Evolutionary conservation across 1,140 invertebrate genomes (phyloP).

Genomic region (Coenobita brevimanus): DNA sequence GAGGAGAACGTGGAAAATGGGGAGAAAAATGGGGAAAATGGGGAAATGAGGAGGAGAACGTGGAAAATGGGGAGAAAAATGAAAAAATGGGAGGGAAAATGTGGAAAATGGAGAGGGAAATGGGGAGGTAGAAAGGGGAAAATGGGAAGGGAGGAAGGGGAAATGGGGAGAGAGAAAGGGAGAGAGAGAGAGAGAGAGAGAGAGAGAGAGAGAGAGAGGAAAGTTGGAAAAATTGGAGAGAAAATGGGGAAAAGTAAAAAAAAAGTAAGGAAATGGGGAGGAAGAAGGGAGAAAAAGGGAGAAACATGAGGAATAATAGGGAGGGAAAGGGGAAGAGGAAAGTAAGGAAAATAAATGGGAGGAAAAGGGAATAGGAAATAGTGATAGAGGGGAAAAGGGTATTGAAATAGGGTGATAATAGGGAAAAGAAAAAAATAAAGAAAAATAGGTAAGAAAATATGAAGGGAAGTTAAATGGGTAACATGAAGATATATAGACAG

Average conservation of each 20-base stretch:
- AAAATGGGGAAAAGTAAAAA: background rate
- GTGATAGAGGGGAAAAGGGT: background rate
- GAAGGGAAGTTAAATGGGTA: too few species aligned
- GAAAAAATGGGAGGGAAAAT: too few species aligned
- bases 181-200: background rate
- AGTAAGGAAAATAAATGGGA: background rate
- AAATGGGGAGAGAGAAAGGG: background rate
- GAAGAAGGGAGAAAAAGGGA: too few species aligned
- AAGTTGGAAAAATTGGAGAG: background rate
- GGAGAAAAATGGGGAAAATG: too few species aligned
- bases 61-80: too few species aligned
- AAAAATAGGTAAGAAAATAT: background rate
- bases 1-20: too few species aligned
- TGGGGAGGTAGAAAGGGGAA: background rate
- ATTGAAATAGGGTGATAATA: background rate
- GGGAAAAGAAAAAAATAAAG: background rate
- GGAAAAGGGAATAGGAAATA: background rate
- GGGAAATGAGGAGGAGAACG: too few species aligned
- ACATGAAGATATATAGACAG: too few species aligned
- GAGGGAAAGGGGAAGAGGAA: conserved; percentile 1
- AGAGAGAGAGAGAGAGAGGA: conserved; percentile 22
- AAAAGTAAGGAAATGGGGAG: background rate
- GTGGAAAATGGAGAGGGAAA: too few species aligned
- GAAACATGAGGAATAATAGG: too few species aligned
- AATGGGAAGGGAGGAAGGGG: background rate